A percentile compares a stretch with the other conserved stretches of the same genome.
Conservation (phyloP, 2,113 vertebrate species). For the Oncorhynchus kisutch region DNA sequence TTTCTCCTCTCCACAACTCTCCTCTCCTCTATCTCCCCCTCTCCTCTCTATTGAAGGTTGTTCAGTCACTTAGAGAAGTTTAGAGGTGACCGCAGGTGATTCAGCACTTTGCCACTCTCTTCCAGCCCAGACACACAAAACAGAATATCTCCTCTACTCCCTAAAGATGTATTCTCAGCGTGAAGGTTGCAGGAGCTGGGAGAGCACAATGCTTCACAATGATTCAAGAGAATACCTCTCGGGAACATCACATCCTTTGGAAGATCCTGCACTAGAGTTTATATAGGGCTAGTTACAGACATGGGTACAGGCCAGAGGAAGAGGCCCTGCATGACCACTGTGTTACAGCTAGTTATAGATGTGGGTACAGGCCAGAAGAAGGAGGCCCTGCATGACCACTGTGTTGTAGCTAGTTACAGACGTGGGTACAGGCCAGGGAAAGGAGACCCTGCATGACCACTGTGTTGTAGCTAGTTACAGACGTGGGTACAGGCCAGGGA, state of each 20-base stretch:
- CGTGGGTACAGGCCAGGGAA: no score
- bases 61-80: conserved; percentile 69
- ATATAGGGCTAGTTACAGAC: conserved; percentile 19
- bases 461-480: conserved; percentile 8
- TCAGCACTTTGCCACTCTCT: conserved; percentile 66
- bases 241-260: background rate
- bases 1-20: background rate
- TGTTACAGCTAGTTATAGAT: conserved; percentile 4
- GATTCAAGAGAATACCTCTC: background rate
- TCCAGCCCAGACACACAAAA: conserved; percentile 40
- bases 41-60: conserved; percentile 65
- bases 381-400: no score
- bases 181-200: background rate
- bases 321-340: no score
- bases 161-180: no score
- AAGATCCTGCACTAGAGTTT: background rate
- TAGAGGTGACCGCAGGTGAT: conserved; percentile 60
- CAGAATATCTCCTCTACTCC: conserved; percentile 14
- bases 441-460: no score
- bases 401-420: no score
- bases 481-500: background rate
- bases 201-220: background rate
- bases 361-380: no score
- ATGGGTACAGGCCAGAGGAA: no score
- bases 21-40: background rate